Evolutionary conservation across 2,113 vertebrate species (phyloP).

Genomic region (Entomyzon cyanotis): DNA sequence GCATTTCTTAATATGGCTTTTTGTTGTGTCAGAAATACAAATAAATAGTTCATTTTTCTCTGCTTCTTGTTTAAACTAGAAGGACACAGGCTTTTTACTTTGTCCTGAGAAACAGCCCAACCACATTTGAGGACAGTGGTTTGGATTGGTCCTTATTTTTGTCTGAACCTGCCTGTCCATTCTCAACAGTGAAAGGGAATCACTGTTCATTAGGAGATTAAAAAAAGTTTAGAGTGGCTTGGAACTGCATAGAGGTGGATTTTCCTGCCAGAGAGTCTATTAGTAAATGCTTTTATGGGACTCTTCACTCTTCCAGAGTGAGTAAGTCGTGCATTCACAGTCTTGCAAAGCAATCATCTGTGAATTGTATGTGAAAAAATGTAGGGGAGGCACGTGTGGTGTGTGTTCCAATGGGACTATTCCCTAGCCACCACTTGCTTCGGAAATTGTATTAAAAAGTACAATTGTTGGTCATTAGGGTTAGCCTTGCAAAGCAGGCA

Average conservation of each 20-base stretch:
- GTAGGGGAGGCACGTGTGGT: conserved; percentile 11
- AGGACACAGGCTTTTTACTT: neutral
- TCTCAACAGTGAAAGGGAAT: neutral
- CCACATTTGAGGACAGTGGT: neutral
- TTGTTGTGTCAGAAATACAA: neutral
- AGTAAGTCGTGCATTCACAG: neutral
- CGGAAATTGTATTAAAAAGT: conserved; percentile 41
- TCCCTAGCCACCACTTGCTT: conserved; percentile 27
- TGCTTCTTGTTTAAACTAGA: neutral
- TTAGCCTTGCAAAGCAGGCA: conserved; percentile 51
- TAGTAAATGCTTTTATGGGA: conserved; percentile 60
- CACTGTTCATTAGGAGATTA: conserved; percentile 25
- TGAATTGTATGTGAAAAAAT: conserved; percentile 30
- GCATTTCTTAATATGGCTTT: neutral
- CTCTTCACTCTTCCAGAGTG: neutral
- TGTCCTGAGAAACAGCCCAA: neutral
- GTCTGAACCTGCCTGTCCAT: neutral
- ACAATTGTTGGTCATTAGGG: conserved; percentile 67
- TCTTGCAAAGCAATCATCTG: conserved; percentile 43
- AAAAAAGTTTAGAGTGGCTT: conserved; percentile 37
- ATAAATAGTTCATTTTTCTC: neutral
- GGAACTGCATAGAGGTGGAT: conserved; percentile 15
- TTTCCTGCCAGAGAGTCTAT: conserved; percentile 45
- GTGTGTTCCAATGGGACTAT: conserved; percentile 15
- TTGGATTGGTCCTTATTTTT: neutral